Evolutionary conservation across 2,797 vertebrate species (phyloP), one percentile per base, ranked within the genome.

Genomic region (Melanotaenia parkinsoni): DNA sequence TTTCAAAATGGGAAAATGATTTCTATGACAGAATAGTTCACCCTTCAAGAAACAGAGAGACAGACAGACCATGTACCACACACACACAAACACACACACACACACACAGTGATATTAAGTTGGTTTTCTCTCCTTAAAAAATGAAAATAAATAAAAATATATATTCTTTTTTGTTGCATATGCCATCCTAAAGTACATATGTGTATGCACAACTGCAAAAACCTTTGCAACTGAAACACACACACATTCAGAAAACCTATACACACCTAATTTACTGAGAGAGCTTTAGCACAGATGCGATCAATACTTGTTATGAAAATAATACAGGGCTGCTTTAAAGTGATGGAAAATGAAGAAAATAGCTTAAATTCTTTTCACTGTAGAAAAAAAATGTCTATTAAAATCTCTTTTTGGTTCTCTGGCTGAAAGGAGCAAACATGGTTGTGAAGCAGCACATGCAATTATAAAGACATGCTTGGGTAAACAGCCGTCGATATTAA

Each of bases 381-480:
- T 11, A 30, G 33, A 37, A n/a, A 67, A 67, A 72, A 38, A 33
- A 40, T 65, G 62, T 71, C 59, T 5, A 64, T 87, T 50, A 59
- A 63, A 59, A 22, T 37, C 14, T 18, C 1, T 57, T 73, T 53
- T 58, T 22, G 11, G 10, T 58, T 18, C 11, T 63, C 47, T 57
- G 56, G 20, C 63, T 14, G n/a, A 71, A 30, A 33, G 69, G 59
- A 40, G 65, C 60, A 35, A 72, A 58, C 63, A 7, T 60, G 40
- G 12, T 30, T 43, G 58, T 57, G 54, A 76, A 45, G 78, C 66
- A 0, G 78, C 72, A 40, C 71, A 58, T n/a, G 78, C 76, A 85
- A 85, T 87, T 86, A 81, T 80, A 81, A 69, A 82, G 86, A 75
- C 61, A 78, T 22, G 82, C 77, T 82, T 82, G 68, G 63, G 54